Base-by-base conservation (phyloP, 2,797 vertebrate genomes). In the Girardinus metallicus region DNA sequence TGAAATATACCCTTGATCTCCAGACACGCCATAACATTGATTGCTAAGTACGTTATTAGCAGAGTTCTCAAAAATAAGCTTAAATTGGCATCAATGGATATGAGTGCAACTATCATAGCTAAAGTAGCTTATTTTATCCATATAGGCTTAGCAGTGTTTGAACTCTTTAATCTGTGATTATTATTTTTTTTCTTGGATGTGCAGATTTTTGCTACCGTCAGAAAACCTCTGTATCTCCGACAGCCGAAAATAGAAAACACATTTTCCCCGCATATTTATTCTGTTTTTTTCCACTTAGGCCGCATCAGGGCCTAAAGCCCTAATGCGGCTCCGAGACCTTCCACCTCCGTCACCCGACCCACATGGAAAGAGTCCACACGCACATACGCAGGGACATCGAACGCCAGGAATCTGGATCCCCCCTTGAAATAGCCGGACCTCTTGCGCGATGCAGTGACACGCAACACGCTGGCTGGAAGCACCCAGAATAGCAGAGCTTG, bases 371-470 rank as follows among this genome's bases (percentile, higher is more conserved):
- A 46, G 83, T 73, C 39, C 74, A 75, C 79, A 60, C 29, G 21
- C 80, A 68, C 74, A 76, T 77, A 66, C 43, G 18, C 80, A 72
- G 80, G 43, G 57, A 29, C 81, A 68, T 64, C 57, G 60, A 82
- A 87, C 85, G 83, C 79, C 73, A 79, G 85, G 90, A 94, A 93
- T 94, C 79, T 31, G 72, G 78, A 78, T 88, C 87, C 91, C 87
- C 88, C 85, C 88, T 89, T 87, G 85, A 92, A 92, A 93, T 93
- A 91, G 92, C 89, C 71, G 71, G 78, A 74, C 66, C 85, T 83
- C 83, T 75, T 76, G n/a, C 77, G 88, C 82, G 81, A 84, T 90
- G 86, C 71, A 79, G 86, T 81, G 82, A 83, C 75, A 83, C 73
- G 62, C 76, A 79, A 79, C 51, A 26, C 64, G 70, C 66, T 18